Base-by-base conservation (phyloP, 2,888 invertebrate genomes). In the Teleogryllus oceanicus region DNA sequence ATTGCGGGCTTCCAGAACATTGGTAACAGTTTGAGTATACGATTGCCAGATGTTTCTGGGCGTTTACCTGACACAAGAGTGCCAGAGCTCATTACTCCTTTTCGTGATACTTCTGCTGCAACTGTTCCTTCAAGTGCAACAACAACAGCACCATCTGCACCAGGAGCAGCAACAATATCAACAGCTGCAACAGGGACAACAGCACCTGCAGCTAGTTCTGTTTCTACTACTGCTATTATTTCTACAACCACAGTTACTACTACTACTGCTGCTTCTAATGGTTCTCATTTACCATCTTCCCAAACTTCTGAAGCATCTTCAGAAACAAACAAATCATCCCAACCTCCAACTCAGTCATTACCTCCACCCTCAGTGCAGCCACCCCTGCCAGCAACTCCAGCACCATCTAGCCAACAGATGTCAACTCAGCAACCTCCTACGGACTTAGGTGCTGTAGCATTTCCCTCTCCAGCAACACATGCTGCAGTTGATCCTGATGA, bases 1-100 rank as follows among this genome's bases (percentile, higher is more conserved):
- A 90, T 90, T 0, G 90, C 90, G 51, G 91, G 91, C 0, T 91
- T 90, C 83, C 91, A 92, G 83, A 91, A 90, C 83, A 87, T 91
- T 0, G 91, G 91, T 82, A 89, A 89, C 24, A 86, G 87, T 37
- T 86, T 87, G 79, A 87, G 87, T 11, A 86, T 87, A 18, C 85
- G 85, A 82, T 84, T 85, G 80, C 37, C 37, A 8, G 37, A 37
- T 37, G 37, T 37, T 37, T 37, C 37, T 37, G 37, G 37, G 8
- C 37, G 37, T 37, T 37, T 37, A 37, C 84, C 85, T 13, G 77
- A 77, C 4, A n/a, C 62, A 20, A 84, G 85, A 84, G 84, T 85
- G 80, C 84, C 86, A 76, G 85, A 87, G 82, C 85, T 85, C 76
- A 76, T 37, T 37, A 16, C 76, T 76, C 21, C 37, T n/a, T 21